phyloP scores from a whole-genome alignment of 2,113 vertebrate species.

The Larimichthys polyactis region DNA sequence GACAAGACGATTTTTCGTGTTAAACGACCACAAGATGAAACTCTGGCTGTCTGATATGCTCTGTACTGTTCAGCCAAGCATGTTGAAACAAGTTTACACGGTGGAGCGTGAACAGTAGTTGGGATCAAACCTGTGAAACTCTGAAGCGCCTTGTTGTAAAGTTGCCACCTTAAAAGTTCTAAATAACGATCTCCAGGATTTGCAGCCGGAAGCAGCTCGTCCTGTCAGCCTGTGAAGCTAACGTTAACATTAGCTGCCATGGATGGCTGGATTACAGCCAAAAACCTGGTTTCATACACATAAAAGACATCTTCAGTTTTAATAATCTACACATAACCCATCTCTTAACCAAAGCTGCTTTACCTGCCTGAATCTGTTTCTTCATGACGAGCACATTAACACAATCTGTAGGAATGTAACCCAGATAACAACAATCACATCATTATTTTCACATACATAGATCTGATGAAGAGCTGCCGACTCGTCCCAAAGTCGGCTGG shows the following conservation, averaged over 20 bases:
- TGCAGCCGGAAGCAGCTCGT: not conserved
- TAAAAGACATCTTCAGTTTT: not conserved
- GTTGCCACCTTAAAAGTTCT: not conserved
- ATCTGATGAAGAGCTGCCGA: not conserved
- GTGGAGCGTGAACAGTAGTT: not conserved
- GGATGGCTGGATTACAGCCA: not conserved
- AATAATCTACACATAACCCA: not conserved
- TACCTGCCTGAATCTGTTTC: not conserved
- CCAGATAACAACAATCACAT: not conserved
- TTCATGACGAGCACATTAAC: not conserved
- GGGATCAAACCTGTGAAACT: not conserved
- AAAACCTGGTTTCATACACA: not conserved
- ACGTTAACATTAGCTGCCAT: not conserved
- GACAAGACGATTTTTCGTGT: too few species aligned
- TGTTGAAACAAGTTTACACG: not conserved
- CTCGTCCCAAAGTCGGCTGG: too few species aligned
- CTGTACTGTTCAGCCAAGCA: too few species aligned
- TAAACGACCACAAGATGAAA: too few species aligned
- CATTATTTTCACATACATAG: not conserved
- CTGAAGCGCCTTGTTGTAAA: not conserved
- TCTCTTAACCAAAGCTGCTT: slow-evolving; percentile 19
- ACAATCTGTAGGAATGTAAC: slow-evolving; percentile 23
- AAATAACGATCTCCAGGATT: not conserved
- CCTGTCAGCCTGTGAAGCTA: too few species aligned
- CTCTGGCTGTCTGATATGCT: too few species aligned